Conservation (phyloP, 2,113 vertebrate species). For the Lepus europaeus region DNA sequence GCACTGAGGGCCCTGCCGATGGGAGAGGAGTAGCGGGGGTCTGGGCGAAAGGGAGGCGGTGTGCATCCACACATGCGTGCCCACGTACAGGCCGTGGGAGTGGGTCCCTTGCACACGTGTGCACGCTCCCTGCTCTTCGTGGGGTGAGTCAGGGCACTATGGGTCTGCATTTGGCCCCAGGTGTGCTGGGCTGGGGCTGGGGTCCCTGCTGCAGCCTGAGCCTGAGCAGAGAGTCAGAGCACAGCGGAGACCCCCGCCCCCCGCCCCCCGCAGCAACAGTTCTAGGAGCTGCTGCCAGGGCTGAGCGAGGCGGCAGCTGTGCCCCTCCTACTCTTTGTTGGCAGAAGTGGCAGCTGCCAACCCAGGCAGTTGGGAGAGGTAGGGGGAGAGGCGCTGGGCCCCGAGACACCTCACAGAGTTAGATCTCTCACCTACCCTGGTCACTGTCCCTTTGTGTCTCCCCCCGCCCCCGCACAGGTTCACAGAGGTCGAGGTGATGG, state of each 20-base stretch:
- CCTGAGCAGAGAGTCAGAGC: not conserved
- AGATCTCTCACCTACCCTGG: not conserved
- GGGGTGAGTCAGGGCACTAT: not conserved
- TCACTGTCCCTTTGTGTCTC: not conserved
- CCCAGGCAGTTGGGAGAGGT: slow-evolving; percentile 46
- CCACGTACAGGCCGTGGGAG: not conserved
- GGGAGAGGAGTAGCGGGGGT: slow-evolving; percentile 32
- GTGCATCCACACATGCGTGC: not conserved
- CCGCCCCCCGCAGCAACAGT: not conserved
- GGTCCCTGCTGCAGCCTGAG: not conserved
- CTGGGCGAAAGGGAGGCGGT: not conserved
- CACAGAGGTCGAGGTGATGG: slow-evolving; percentile 93
- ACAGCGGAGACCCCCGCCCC: slow-evolving; percentile 32
- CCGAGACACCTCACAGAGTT: not conserved
- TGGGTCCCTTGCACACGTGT: not conserved
- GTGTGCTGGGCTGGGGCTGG: not conserved
- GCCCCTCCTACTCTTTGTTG: slow-evolving; percentile 71
- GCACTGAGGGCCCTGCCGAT: slow-evolving; percentile 43
- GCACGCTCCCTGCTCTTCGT: not conserved
- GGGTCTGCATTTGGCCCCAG: not conserved
- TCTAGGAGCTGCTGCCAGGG: slow-evolving; percentile 71
- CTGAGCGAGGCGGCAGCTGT: slow-evolving; percentile 75
- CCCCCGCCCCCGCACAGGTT: slow-evolving; percentile 89
- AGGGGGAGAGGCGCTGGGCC: slow-evolving; percentile 46
- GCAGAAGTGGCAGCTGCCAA: slow-evolving; percentile 72